phyloP scores from a whole-genome alignment of 2,113 vertebrate species.

The Paramormyrops kingsleyae region DNA sequence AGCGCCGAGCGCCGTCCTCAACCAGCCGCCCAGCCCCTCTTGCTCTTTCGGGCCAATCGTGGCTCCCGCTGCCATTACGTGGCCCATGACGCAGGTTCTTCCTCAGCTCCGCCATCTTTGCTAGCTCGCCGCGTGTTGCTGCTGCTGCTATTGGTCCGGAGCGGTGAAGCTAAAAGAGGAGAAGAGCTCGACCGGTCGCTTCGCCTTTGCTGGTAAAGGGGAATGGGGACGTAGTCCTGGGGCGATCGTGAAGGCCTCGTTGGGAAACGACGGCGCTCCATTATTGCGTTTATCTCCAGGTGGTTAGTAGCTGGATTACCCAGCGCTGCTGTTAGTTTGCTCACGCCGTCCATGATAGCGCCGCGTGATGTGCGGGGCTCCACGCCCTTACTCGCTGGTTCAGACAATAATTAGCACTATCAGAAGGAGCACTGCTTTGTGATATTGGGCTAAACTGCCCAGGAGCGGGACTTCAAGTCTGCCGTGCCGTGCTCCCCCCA shows the following conservation, averaged over 20 bases:
- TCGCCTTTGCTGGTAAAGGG: conserved; percentile 7
- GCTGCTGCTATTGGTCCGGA: conserved; percentile 36
- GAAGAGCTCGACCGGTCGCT: not conserved
- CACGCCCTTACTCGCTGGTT: not conserved
- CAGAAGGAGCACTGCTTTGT: not conserved
- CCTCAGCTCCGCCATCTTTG: conserved; percentile 51
- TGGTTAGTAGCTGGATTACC: not conserved
- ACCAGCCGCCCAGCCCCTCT: not conserved
- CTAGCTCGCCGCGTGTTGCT: conserved; percentile 41
- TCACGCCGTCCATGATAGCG: not conserved
- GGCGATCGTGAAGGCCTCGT: not conserved
- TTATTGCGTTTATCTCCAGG: not conserved
- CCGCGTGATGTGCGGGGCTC: not conserved
- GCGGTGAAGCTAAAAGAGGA: not conserved
- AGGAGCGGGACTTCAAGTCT: not conserved
- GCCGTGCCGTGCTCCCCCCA: not conserved
- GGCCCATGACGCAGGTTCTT: conserved; percentile 23
- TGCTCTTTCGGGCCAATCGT: not conserved
- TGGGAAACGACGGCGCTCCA: not conserved
- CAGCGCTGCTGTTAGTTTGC: not conserved
- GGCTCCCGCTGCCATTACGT: not conserved
- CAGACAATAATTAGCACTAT: not conserved
- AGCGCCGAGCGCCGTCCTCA: not conserved
- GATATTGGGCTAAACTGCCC: not conserved
- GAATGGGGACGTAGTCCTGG: conserved; percentile 36